Conservation (phyloP, 2,888 invertebrate species). For the Lymantria monacha region DNA sequence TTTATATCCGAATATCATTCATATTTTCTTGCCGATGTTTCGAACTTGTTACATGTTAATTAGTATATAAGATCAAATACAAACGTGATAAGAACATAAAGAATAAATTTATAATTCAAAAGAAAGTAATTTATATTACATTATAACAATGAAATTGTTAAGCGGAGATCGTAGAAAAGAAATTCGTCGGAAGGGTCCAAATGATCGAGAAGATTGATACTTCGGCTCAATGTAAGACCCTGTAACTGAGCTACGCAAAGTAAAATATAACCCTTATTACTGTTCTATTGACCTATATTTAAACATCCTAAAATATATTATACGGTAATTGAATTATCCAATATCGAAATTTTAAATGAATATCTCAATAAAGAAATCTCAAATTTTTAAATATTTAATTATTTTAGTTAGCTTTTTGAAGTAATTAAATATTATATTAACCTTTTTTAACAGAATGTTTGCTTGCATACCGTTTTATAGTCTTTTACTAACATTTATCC, state of each 20-base stretch:
- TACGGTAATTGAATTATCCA: constrained; percentile 5
- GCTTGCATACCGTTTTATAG: constrained; percentile 1
- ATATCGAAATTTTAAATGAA: not conserved
- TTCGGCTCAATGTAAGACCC: constrained; percentile 19
- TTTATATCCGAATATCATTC: too few species aligned
- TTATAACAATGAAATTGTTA: constrained; percentile 23
- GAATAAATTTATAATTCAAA: constrained; percentile 13
- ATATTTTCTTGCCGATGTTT: too few species aligned
- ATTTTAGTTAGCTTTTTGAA: too few species aligned
- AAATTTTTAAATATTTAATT: too few species aligned
- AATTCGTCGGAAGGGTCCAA: constrained; percentile 30
- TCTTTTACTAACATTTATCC: constrained; percentile 15
- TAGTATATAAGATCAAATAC: too few species aligned
- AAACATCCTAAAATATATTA: not conserved
- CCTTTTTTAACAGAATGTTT: not conserved
- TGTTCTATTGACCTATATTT: constrained; percentile 6
- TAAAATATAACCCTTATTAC: constrained; percentile 19
- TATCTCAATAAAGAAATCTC: too few species aligned
- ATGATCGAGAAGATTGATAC: constrained; percentile 35
- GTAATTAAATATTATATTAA: too few species aligned
- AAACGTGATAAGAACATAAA: too few species aligned
- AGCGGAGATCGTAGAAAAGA: constrained; percentile 27
- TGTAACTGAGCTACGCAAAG: constrained; percentile 12
- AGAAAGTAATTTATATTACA: constrained; percentile 18
- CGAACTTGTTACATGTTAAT: too few species aligned